phyloP scores from a whole-genome alignment of 2,888 invertebrate species.

The Drepana falcataria region DNA sequence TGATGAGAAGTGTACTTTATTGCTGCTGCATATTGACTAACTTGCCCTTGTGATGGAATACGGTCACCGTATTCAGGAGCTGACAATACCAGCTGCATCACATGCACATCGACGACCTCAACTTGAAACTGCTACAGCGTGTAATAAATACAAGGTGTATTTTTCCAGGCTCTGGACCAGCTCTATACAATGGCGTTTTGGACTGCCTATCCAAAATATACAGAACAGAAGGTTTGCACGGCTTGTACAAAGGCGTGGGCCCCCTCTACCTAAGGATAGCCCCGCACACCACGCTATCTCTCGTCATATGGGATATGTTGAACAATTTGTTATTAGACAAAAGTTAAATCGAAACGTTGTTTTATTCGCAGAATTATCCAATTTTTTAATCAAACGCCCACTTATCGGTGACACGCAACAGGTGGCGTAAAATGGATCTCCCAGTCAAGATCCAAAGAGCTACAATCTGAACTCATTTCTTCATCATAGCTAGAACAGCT shows the following conservation, averaged over 20 bases:
- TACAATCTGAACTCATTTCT: constrained; percentile 38
- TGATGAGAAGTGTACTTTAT: no score
- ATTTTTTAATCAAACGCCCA: constrained; percentile 7
- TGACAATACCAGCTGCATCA: no score
- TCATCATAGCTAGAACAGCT: constrained; percentile 40
- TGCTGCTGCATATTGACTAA: no score
- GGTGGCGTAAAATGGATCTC: constrained; percentile 65
- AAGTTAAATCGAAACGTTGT: constrained; percentile 32
- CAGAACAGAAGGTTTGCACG: constrained; percentile 85
- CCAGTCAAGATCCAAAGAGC: constrained; percentile 60
- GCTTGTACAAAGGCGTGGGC: constrained; percentile 88
- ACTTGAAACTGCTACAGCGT: no score
- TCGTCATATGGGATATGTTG: constrained; percentile 86
- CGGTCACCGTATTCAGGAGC: no score
- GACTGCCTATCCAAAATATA: constrained; percentile 89
- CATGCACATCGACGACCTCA: no score
- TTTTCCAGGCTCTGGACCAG: constrained; percentile 77
- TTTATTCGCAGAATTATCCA: constrained; percentile 11
- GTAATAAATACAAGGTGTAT: background rate
- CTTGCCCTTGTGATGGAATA: no score
- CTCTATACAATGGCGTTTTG: constrained; percentile 83
- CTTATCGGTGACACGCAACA: constrained; percentile 10
- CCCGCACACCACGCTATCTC: constrained; percentile 87
- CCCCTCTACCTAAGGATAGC: constrained; percentile 87
- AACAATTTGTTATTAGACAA: constrained; percentile 47